Evolutionary conservation across 2,797 vertebrate species (phyloP), one percentile per base, ranked within the genome.

Genomic region (Monodelphis domestica): DNA sequence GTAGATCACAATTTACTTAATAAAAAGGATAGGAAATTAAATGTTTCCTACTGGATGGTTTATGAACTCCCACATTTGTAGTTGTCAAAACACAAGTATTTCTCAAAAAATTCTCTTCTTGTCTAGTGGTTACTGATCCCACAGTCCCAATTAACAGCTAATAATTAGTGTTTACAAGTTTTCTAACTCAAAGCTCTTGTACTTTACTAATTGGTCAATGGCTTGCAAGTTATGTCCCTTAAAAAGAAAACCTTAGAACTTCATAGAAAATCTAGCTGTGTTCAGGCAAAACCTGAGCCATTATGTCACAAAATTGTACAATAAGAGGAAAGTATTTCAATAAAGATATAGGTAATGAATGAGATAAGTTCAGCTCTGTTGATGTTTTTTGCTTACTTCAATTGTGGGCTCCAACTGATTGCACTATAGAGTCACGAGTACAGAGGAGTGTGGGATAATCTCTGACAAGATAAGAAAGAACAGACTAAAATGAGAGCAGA

Each of bases 381-480:
- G 91, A 91, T 91, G 90, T 6, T 87, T 45, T 78, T 78, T 78
- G 38, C 70, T 45, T 45, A 78, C 70, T 78, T 78, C n/a, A 78
- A 38, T 78, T 38, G 45, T 21, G 70, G 38, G 4, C 38, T 78
- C 70, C 94, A 90, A 53, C 91, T 92, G 33, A 92, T 87, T 63
- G 91, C 91, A 57, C 89, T 11, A 17, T 21, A 70, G 70, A 91
- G 87, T 90, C 93, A 28, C 21, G n/a, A 95, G 88, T 54, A 93
- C 92, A 93, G 96, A 92, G 87, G 51, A 94, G 26, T 92, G 54
- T 96, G 91, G 89, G 55, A 92, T 93, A 53, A 91, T 91, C 57
- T 93, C 57, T 95, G 52, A 94, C 89, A 94, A 91, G 91, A 94
- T 84, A 94, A 97, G 94, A 55, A 97, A 92, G 96, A 87, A 55